Conservation (phyloP, 2,113 vertebrate species). For the Phaethon lepturus region DNA sequence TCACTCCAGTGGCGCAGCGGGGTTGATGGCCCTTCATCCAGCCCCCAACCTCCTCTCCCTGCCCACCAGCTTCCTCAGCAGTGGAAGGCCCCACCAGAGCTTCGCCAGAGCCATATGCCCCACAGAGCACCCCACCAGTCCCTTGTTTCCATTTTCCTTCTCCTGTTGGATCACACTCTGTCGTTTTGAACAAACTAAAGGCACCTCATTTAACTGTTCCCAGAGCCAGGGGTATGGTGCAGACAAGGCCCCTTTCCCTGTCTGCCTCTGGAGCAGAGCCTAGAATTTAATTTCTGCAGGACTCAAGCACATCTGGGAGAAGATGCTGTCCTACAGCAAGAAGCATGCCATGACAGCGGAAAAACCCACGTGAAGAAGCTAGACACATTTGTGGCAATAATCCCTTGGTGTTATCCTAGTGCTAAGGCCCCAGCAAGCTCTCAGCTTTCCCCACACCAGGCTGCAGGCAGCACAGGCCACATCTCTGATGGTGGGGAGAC, state of each 20-base stretch:
- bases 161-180: rapidly evolving
- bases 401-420: background rate
- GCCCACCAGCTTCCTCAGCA: rapidly evolving
- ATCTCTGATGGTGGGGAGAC: rapidly evolving
- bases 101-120: background rate
- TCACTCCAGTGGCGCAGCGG: rapidly evolving
- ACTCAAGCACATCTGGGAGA: rapidly evolving
- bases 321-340: background rate
- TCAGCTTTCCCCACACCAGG: background rate
- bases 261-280: background rate
- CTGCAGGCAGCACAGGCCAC: background rate
- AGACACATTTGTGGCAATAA: background rate
- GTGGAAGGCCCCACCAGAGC: background rate
- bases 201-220: background rate
- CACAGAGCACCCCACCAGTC: background rate
- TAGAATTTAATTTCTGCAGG: background rate
- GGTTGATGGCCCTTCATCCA: background rate
- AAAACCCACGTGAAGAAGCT: rapidly evolving
- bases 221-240: background rate
- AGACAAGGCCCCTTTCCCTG: background rate
- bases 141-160: background rate
- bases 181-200: background rate
- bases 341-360: background rate
- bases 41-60: background rate
- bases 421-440: background rate